Percentiles rank a stretch among this genome's conserved stretches.
phyloP scores from a whole-genome alignment of 2,797 vertebrate genomes.

The Falco rusticolus region DNA sequence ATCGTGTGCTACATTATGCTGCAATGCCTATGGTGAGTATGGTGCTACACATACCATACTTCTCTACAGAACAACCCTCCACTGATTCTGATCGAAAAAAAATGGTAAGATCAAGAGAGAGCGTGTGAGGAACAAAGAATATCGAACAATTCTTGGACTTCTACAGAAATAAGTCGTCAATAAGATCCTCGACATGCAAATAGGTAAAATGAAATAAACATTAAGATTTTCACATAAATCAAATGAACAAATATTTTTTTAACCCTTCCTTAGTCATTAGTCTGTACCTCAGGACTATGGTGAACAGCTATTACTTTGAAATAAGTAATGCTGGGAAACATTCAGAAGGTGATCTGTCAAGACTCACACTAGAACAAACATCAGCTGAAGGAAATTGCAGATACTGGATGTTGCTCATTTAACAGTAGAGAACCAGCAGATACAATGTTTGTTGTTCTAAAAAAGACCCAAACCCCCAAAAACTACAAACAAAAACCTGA shows the following conservation, averaged over 20 bases:
- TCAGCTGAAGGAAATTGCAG: background rate
- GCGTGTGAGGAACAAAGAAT: background rate
- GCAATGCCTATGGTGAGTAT: fast-evolving
- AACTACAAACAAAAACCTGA: background rate
- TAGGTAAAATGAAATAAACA: background rate
- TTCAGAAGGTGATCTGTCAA: background rate
- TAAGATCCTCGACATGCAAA: background rate
- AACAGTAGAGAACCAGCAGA: background rate
- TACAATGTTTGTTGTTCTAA: background rate
- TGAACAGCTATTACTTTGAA: background rate
- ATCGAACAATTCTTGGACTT: background rate
- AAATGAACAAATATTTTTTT: background rate
- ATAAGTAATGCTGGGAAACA: background rate
- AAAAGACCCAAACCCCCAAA: background rate
- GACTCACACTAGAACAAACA: background rate
- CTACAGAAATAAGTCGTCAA: background rate
- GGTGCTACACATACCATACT: fast-evolving
- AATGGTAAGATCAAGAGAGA: fast-evolving
- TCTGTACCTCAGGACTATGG: background rate
- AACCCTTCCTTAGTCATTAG: background rate
- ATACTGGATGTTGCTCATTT: background rate
- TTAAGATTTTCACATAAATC: background rate
- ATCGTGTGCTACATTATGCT: fast-evolving
- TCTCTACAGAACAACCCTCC: fast-evolving
- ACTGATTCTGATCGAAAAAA: fast-evolving